A percentile compares a stretch with the other conserved stretches of the same genome.
Evolutionary conservation across 2,888 invertebrate species (phyloP).

Genomic region (Shargacucullia verbasci): DNA sequence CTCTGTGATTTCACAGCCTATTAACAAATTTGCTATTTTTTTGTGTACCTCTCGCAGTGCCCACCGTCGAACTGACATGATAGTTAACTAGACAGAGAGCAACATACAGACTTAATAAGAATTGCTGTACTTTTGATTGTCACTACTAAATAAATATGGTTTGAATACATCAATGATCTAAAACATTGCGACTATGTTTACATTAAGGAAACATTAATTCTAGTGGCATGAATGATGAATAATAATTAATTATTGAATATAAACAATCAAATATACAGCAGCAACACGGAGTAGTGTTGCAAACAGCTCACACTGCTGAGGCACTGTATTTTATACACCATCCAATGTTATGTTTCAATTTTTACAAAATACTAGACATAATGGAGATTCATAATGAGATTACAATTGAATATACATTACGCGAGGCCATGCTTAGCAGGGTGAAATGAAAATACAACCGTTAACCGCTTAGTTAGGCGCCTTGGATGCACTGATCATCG

Average conservation of each 20-base stretch:
- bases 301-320: constrained; percentile 62
- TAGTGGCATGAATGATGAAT: constrained; percentile 47
- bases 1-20: constrained; percentile 70
- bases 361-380: constrained; percentile 77
- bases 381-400: constrained; percentile 87
- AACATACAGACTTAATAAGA: constrained; percentile 32
- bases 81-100: constrained; percentile 53
- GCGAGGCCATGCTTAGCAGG: constrained; percentile 87
- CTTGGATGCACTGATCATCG: constrained; percentile 74
- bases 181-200: constrained; percentile 44
- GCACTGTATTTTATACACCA: constrained; percentile 77
- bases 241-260: constrained; percentile 47
- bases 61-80: constrained; percentile 51
- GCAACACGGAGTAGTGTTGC: constrained; percentile 16
- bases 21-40: constrained; percentile 84
- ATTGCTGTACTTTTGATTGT: constrained; percentile 47
- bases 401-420: constrained; percentile 81
- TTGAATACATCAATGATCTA: constrained; percentile 43
- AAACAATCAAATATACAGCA: constrained; percentile 52
- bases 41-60: constrained; percentile 73
- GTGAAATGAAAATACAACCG: constrained; percentile 85
- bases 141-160: constrained; percentile 32
- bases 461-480: constrained; percentile 81
- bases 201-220: constrained; percentile 44
- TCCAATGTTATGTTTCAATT: constrained; percentile 84